phyloP scores from a whole-genome alignment of 2,797 vertebrate genomes.

The Spinus olivaceus region DNA sequence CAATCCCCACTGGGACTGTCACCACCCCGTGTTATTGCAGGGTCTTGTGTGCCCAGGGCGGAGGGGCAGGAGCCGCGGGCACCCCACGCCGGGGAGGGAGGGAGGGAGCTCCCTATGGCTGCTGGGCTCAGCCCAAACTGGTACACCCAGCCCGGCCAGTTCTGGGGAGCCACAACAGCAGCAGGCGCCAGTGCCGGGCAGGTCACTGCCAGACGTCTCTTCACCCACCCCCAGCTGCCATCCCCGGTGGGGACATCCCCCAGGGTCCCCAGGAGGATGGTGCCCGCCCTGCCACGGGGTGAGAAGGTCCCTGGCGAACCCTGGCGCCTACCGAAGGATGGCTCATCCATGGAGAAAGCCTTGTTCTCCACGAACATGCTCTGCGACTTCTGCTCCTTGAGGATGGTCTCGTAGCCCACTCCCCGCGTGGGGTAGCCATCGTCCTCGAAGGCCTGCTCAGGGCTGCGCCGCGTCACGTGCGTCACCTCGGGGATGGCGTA shows the following conservation, averaged over 20 bases:
- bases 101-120: not conserved
- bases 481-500: slow-evolving; percentile 87
- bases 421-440: slow-evolving; percentile 80
- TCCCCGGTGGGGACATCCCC: not conserved
- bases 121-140: slow-evolving; percentile 22
- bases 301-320: not conserved
- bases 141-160: slow-evolving; percentile 39
- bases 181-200: not conserved
- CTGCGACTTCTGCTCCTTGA: slow-evolving; percentile 87
- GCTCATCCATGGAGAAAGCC: slow-evolving; percentile 94
- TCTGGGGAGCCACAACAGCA: not conserved
- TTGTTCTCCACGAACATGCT: slow-evolving; percentile 95
- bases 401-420: slow-evolving; percentile 91
- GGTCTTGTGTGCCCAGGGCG: accelerated
- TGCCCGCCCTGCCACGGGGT: accelerated
- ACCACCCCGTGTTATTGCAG: not conserved
- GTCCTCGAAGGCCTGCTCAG: slow-evolving; percentile 71
- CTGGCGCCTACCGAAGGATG: slow-evolving; percentile 75
- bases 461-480: slow-evolving; percentile 64
- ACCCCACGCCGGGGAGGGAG: not conserved
- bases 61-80: not conserved
- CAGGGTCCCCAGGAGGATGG: not conserved
- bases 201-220: not conserved
- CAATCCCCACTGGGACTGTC: accelerated
- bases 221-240: not conserved